Evolutionary conservation across 2,888 invertebrate genomes (phyloP), one percentile per base, ranked within the genome.

Genomic region (Marronus borbonicus): DNA sequence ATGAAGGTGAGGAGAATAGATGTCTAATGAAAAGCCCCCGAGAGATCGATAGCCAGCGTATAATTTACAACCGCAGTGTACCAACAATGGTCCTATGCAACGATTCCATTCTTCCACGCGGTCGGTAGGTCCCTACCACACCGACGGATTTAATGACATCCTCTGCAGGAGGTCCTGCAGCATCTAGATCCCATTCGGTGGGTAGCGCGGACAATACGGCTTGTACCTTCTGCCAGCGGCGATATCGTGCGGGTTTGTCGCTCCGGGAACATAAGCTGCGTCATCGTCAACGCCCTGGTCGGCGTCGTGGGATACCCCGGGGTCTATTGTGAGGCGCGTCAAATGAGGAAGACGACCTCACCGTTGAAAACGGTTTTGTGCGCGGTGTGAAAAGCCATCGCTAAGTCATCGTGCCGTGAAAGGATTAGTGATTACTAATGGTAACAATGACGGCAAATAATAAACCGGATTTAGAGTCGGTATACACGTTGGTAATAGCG

Each of bases 91-190:
- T 44, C 44, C 39, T 60, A 79, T 70, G 77, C 80, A 80, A 80
- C 74, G 78, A 80, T 79, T 74, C 81, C 80, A 83, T 82, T 82
- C 81, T 80, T 77, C 81, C 79, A 79, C 81, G 79, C 82, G 76
- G 81, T 81, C 80, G 83, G 81, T 79, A 83, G 81, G 72, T 79
- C 80, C 79, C 80, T 77, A 80, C 79, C 81, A 80, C 80, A 78
- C 66, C 52, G 81, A 82, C 81, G 81, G 83, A 81, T 80, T 82
- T 83, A 83, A 83, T 83, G 83, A 83, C 81, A 81, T 80, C 81
- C 82, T 78, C 82, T 28, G 76, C 81, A 80, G 84, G 84, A 81
- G 83, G 83, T 83, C 83, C 74, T 72, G 78, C 74, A 75, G 78
- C 60, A 28, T 60, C 72, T 74, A 74, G 60, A 80, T 80, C 78